phyloP scores from a whole-genome alignment of 2,888 invertebrate species.

The Acleris sparsana region DNA sequence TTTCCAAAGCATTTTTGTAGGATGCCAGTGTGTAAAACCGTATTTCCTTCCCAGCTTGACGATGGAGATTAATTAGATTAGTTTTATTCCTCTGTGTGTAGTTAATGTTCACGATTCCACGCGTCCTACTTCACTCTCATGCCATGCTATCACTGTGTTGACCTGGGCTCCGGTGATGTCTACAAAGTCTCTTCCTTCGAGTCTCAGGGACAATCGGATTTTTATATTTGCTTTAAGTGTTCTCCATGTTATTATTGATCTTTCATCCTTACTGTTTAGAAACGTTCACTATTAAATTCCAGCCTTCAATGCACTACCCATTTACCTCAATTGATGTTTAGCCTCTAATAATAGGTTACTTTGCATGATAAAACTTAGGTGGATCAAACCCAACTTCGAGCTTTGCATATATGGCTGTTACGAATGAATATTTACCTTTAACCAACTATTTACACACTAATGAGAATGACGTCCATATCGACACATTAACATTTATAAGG shows the following conservation, averaged over 20 bases:
- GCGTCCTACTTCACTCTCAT: conserved; percentile 19
- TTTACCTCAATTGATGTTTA: not conserved
- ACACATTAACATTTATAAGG: no score
- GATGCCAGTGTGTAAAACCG: conserved; percentile 45
- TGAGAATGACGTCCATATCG: no score
- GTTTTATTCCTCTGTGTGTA: conserved; percentile 29
- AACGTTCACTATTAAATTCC: conserved; percentile 3
- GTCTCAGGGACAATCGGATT: conserved; percentile 1
- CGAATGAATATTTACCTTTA: no score
- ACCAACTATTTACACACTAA: no score
- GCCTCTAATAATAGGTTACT: no score
- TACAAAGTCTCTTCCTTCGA: conserved; percentile 13
- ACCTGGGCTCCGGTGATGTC: conserved; percentile 1
- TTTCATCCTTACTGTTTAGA: conserved; percentile 15
- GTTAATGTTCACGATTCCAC: conserved; percentile 18
- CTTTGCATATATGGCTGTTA: no score
- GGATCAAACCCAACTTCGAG: no score
- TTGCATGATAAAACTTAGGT: no score
- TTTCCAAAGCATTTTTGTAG: conserved; percentile 33
- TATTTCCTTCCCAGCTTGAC: conserved; percentile 45
- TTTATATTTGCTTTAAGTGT: conserved; percentile 29
- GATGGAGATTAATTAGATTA: conserved; percentile 35
- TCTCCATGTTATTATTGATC: conserved; percentile 1
- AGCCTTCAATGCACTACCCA: conserved; percentile 13
- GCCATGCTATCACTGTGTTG: conserved; percentile 19